Conservation (phyloP, 2,888 invertebrate genomes). For the Melinaea marsaeus region DNA sequence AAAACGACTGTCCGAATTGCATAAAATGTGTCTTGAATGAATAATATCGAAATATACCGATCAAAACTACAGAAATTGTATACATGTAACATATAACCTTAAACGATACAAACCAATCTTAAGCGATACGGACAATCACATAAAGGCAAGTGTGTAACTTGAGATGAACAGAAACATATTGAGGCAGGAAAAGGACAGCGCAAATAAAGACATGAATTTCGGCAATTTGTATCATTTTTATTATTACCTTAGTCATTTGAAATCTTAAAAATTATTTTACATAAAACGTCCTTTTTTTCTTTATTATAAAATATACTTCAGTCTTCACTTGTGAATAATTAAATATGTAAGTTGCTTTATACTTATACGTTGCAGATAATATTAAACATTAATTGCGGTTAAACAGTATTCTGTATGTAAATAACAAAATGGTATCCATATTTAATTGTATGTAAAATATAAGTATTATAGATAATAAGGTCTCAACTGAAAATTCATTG, state of each 20-base stretch:
- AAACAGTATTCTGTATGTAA: not conserved
- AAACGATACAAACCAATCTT: no score
- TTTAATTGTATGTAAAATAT: not conserved
- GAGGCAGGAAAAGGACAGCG: not conserved
- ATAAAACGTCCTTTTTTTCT: not conserved
- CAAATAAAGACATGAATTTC: not conserved
- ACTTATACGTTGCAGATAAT: not conserved
- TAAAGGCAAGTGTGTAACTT: not conserved
- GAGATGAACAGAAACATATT: not conserved
- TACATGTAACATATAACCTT: no score
- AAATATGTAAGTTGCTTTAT: slow-evolving; percentile 1
- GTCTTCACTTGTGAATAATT: not conserved
- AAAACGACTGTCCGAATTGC: no score
- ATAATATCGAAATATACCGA: no score
- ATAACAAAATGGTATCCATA: not conserved
- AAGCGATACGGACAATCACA: no score
- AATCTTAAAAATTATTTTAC: slow-evolving; percentile 1
- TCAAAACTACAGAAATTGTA: no score
- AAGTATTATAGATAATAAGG: no score
- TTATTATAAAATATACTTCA: not conserved
- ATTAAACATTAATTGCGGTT: not conserved
- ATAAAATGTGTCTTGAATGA: no score
- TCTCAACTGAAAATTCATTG: no score
- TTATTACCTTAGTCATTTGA: not conserved
- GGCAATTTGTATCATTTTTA: not conserved